Evolutionary conservation across 2,113 vertebrate genomes (phyloP).

Genomic region (Elephas maximus): DNA sequence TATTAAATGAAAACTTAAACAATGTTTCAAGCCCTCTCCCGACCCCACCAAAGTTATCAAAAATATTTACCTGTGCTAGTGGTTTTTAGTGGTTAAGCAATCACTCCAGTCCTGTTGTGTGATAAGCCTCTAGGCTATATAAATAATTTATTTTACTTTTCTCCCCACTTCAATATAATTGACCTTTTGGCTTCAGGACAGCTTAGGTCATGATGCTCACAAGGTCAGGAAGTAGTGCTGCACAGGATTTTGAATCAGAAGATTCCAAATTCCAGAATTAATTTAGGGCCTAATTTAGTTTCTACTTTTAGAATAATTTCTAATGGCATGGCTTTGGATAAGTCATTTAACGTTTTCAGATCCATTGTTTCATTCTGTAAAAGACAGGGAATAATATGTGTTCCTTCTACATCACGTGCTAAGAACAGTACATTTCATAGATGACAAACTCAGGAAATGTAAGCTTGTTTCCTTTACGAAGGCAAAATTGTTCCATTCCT

Average conservation of each 20-base stretch:
- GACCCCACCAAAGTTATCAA: not conserved
- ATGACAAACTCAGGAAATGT: constrained; percentile 27
- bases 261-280: not conserved
- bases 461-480: not conserved
- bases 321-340: not conserved
- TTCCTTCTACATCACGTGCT: not conserved
- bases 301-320: not conserved
- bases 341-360: not conserved
- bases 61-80: too few species aligned
- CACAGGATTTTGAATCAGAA: not conserved
- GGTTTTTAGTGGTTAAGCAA: not conserved
- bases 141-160: not conserved
- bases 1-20: not conserved
- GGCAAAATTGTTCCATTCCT: not conserved
- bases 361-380: not conserved
- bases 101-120: not conserved
- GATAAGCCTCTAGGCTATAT: not conserved
- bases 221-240: too few species aligned
- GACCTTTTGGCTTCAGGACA: not conserved
- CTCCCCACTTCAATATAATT: not conserved
- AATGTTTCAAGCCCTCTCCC: not conserved
- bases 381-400: not conserved
- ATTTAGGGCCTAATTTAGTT: not conserved
- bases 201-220: not conserved
- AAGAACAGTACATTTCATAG: not conserved